Base-by-base conservation (phyloP, 2,888 invertebrate genomes). In the Pimpla rufipes region DNA sequence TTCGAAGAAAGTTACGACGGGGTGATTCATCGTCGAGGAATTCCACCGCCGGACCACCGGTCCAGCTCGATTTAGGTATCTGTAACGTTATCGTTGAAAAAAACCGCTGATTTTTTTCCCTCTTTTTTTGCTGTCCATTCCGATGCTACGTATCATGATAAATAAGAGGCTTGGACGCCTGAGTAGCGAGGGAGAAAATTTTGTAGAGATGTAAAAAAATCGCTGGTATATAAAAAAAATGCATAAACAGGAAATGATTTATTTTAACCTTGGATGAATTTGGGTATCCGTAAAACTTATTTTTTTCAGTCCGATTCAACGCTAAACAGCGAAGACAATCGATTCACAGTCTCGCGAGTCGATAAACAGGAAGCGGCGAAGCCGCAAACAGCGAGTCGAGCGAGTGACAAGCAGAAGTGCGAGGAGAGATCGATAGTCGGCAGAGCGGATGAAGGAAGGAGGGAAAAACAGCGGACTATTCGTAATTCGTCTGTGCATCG, bases 401-500 rank as follows among this genome's bases (percentile, higher is more conserved):
- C 29, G 29, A 52, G 7, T 18, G 37, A 52, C 47, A 52, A 21
- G 52, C 16, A 52, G 52, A 16, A 59, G 21, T 67, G 55, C 10
- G 47, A 67, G 23, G 45, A 66, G 45, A 10, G 29, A 37, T 37
- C 11, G 35, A 50, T 35, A 18, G 18, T 7, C 23, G 11, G 50
- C 13, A 75, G 52, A 13, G 37, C 21, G 13, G 45, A n/a, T 13
- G 67, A n/a, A 55, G 40, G 57, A 57, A 74, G 35, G 45, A 68
- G 8, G 18, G n/a, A 40, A 21, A 74, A 62, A 45, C 45, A 35
- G 52, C 29, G 18, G 35, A 16, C 64, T 75, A 83, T 86, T 83
- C 81, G 76, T 75, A 75, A 79, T 81, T 85, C 62, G 77, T 64
- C 74, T 77, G 57, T 50, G 47, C 45, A 73, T 37, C 45, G 62